A percentile compares a stretch with the other conserved stretches of the same genome.
Conservation (phyloP, 35 echinoderm and acorn worm genomes). For the Lytechinus pictus region DNA sequence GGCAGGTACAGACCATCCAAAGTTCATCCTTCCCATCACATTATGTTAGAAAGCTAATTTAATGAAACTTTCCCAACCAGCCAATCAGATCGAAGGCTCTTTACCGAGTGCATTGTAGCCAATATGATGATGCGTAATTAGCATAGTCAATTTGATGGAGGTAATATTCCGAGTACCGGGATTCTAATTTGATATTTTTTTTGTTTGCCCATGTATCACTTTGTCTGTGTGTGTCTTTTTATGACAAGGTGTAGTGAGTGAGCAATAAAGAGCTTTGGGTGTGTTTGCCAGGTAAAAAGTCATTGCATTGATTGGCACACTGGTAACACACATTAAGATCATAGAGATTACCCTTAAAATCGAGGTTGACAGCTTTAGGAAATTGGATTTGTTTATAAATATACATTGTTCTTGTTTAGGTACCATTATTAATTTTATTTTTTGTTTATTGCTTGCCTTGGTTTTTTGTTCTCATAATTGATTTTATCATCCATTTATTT, state of each 20-base stretch:
- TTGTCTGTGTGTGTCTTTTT: background rate
- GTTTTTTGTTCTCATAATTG: too few species aligned
- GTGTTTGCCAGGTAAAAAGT: background rate
- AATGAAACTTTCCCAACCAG: background rate
- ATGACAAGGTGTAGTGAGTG: background rate
- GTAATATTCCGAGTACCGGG: background rate
- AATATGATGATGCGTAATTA: background rate
- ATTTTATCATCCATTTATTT: too few species aligned
- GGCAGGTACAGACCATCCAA: background rate
- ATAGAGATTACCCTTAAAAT: background rate
- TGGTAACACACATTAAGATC: background rate
- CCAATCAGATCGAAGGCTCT: background rate
- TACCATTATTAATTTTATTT: too few species aligned
- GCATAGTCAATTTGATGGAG: conserved; percentile 8
- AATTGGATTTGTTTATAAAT: background rate
- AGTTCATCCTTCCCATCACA: background rate
- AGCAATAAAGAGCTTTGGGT: background rate
- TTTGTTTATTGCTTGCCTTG: too few species aligned
- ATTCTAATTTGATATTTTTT: background rate
- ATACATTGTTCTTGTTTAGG: too few species aligned
- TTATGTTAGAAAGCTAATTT: background rate
- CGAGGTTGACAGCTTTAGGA: background rate
- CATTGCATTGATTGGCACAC: background rate
- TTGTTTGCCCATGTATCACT: background rate
- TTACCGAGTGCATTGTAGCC: background rate